phyloP scores from a whole-genome alignment of 2,888 invertebrate species.

The Protophormia terraenovae region DNA sequence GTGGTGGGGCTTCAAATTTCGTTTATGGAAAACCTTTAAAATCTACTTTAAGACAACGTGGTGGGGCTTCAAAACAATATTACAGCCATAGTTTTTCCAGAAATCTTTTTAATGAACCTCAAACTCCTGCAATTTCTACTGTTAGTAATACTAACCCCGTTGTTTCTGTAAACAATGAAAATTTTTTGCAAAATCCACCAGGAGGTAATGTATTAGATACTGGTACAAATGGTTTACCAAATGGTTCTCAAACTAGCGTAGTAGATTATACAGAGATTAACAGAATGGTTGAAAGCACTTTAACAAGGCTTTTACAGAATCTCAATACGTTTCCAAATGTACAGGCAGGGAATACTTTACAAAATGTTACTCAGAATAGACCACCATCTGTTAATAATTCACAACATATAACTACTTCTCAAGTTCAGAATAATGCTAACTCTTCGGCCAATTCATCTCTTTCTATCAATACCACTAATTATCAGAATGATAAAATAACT shows the following conservation, averaged over 20 bases:
- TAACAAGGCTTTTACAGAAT: not conserved
- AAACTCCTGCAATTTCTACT: not conserved
- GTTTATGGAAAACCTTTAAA: not conserved
- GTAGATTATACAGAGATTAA: not conserved
- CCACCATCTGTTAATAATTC: not conserved
- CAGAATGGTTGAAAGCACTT: not conserved
- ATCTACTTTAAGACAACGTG: not conserved
- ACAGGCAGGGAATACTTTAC: not conserved
- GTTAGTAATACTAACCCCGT: not conserved
- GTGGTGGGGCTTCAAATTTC: not conserved
- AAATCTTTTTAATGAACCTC: not conserved
- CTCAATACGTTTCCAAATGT: not conserved
- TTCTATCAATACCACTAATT: not conserved
- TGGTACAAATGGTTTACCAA: not conserved
- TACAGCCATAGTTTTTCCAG: not conserved
- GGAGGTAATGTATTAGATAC: not conserved
- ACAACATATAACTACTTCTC: not conserved
- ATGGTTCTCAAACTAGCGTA: not conserved
- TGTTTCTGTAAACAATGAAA: not conserved
- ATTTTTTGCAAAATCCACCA: not conserved
- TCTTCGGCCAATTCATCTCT: not conserved
- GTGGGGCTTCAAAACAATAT: not conserved
- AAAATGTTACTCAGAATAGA: not conserved
- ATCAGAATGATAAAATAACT: not conserved
- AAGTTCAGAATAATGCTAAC: not conserved